Evolutionary conservation across 1,140 invertebrate genomes (phyloP).

Genomic region (Neuroterus valhalla): DNA sequence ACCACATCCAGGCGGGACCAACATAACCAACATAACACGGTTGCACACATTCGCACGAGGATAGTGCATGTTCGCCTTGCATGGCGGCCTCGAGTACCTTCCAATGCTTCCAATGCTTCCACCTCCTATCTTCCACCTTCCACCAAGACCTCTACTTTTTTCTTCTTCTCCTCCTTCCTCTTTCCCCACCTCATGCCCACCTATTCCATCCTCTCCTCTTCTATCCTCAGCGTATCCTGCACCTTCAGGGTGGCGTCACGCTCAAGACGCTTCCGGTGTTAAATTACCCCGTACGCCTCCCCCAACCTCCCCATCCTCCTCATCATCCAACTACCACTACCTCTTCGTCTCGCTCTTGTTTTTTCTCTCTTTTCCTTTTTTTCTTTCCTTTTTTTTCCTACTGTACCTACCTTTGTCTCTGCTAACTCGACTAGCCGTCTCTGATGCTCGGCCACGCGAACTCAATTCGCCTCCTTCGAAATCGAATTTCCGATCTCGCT

Average conservation of each 20-base stretch:
- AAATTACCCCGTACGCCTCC: slow-evolving; percentile 67
- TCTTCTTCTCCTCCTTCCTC: slow-evolving; percentile 47
- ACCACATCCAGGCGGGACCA: slow-evolving; percentile 32
- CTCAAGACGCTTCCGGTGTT: slow-evolving; percentile 76
- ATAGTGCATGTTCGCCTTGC: slow-evolving; percentile 60
- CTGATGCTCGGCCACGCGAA: slow-evolving; percentile 24
- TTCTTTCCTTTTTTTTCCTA: slow-evolving; percentile 45
- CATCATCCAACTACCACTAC: slow-evolving; percentile 29
- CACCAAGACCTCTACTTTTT: slow-evolving; percentile 61
- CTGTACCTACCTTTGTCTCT: slow-evolving; percentile 47
- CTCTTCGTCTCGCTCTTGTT: neutral
- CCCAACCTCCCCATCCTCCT: slow-evolving; percentile 32
- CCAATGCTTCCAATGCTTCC: slow-evolving; percentile 63
- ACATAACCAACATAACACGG: slow-evolving; percentile 33
- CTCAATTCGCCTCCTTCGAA: slow-evolving; percentile 44
- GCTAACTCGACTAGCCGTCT: slow-evolving; percentile 34
- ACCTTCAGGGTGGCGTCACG: slow-evolving; percentile 76
- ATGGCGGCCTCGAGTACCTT: slow-evolving; percentile 66
- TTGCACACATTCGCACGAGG: slow-evolving; percentile 54
- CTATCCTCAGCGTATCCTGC: slow-evolving; percentile 68
- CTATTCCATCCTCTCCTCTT: slow-evolving; percentile 45
- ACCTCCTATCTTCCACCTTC: slow-evolving; percentile 58
- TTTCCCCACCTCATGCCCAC: slow-evolving; percentile 62
- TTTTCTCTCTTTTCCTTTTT: slow-evolving; percentile 45
- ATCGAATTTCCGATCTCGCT: slow-evolving; percentile 10